Conservation (phyloP, 1,140 invertebrate genomes). For the Plectrocnemia conspersa region DNA sequence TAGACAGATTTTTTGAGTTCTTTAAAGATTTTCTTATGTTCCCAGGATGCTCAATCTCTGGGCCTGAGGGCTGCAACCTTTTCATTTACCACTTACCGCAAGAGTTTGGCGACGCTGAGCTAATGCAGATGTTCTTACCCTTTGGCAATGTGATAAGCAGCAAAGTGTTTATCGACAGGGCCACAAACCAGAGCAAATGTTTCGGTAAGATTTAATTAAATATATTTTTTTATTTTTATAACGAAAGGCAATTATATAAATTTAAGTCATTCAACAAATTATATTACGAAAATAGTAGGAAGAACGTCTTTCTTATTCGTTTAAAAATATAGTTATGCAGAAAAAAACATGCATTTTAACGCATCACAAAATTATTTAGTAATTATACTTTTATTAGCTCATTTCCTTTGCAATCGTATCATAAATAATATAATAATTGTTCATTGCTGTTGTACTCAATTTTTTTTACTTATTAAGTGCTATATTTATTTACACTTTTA, state of each 20-base stretch:
- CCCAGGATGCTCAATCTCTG: conserved; percentile 89
- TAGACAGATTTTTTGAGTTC: conserved; percentile 53
- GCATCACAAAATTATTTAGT: too few species aligned
- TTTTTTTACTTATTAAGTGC: too few species aligned
- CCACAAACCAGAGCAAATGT: conserved; percentile 99
- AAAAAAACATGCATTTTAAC: too few species aligned
- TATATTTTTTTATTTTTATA: background rate
- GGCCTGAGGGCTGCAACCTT: conserved; percentile 98
- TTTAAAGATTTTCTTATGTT: conserved; percentile 64
- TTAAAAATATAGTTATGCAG: background rate
- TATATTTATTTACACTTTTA: too few species aligned
- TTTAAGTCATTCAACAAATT: too few species aligned
- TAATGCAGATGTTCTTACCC: conserved; percentile 99
- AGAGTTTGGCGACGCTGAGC: conserved; percentile 96
- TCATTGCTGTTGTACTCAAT: too few species aligned
- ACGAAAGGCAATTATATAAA: too few species aligned
- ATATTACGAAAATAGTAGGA: background rate
- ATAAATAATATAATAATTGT: too few species aligned
- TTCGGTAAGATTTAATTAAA: conserved; percentile 74
- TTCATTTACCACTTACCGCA: conserved; percentile 99
- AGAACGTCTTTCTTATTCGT: background rate
- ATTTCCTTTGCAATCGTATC: too few species aligned
- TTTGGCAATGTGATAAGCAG: conserved; percentile 99
- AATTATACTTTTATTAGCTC: too few species aligned
- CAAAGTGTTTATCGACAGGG: conserved; percentile 99